Base-by-base conservation (phyloP, 1,140 invertebrate species). In the Hypsibius dujardini region DNA sequence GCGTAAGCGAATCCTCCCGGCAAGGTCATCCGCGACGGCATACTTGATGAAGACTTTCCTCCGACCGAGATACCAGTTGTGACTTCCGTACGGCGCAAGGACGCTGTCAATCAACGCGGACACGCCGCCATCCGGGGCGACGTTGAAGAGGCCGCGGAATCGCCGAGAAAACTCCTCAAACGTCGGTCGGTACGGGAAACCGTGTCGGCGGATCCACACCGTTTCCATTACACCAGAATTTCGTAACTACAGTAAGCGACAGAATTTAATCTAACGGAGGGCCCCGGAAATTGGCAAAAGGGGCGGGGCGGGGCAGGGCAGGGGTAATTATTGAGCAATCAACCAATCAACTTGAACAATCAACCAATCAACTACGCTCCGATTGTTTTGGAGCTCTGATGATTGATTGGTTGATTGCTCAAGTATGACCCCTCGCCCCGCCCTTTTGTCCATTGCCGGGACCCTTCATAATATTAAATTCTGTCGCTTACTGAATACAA, bases 141-240 rank as follows among this genome's bases (percentile, higher is more conserved):
- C 12, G 62, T 67, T 67, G 42, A 67, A 42, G 45, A 67, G 62
- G 45, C 62, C 62, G 12, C 62, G 62, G 62, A 67, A 67, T 12
- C 62, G 62, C 45, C 12, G 3, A 1, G 92, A 88, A 76, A 98
- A 98, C 74, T 88, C 85, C 71, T 86, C 84, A 81, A 95, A 98
- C 47, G 88, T 86, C 76, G 96, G 83, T 62, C 94, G 84, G 28
- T 96, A 87, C 0, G 95, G 94, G 78, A 95, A 99, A 1, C 95
- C 95, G 42, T 87, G 86, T 78, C 96, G 93, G 1, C 95, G 83
- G 67, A 98, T 98, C 74, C 87, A 85, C 72, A 98, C 95, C 2
- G 94, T 97, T 77, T 98, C 94, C 74, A 98, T 78, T 87, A 98
- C 95, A 62, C 94, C 94, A 0, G 90, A 88, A 77, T 95, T 96